Conservation (phyloP, 2,797 vertebrate species). For the Chloroceryle inda region DNA sequence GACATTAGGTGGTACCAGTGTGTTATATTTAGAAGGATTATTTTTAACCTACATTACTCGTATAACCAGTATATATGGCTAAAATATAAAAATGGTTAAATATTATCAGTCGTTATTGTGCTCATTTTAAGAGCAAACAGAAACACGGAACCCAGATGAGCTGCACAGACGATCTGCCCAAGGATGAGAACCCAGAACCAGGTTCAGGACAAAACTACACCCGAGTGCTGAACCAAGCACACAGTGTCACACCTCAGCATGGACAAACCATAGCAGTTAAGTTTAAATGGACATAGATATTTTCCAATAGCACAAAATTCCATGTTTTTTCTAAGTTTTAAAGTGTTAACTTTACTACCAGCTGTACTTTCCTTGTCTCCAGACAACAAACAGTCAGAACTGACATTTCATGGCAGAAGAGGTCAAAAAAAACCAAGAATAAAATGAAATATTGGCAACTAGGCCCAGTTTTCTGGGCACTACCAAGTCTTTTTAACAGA, state of each 20-base stretch:
- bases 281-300: not conserved
- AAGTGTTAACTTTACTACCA: not conserved
- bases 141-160: not conserved
- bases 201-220: not conserved
- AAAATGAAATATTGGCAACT: not conserved
- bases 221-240: accelerated
- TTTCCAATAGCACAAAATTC: not conserved
- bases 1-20: not conserved
- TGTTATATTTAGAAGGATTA: not conserved
- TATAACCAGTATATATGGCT: not conserved
- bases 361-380: not conserved
- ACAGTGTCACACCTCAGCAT: accelerated
- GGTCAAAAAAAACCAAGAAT: not conserved
- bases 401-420: not conserved
- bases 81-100: not conserved
- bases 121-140: not conserved
- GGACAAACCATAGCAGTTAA: not conserved
- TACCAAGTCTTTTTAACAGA: not conserved
- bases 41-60: not conserved
- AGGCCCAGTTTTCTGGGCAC: not conserved
- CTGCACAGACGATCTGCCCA: accelerated
- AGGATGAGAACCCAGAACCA: not conserved
- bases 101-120: not conserved
- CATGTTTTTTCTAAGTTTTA: not conserved
- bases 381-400: not conserved